phyloP scores from a whole-genome alignment of 1,140 invertebrate genomes.

The Dufourea novaeangliae region DNA sequence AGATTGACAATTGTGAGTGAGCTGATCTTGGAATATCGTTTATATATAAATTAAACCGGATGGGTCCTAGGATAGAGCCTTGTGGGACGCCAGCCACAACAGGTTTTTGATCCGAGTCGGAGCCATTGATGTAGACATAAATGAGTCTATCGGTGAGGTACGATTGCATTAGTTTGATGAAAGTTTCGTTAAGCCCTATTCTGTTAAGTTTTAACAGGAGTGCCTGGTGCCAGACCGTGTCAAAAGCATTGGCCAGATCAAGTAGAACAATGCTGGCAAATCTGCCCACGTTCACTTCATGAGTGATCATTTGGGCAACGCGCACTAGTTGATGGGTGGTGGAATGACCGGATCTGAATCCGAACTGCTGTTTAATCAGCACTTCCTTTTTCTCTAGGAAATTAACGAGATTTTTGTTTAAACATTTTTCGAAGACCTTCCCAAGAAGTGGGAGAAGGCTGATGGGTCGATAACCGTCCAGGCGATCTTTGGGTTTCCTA shows the following conservation, averaged over 20 bases:
- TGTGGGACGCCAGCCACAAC: no score
- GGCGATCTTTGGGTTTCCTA: slow-evolving; percentile 58
- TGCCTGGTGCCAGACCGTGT: slow-evolving; percentile 73
- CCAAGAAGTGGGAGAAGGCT: slow-evolving; percentile 66
- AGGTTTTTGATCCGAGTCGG: no score
- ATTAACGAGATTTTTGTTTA: slow-evolving; percentile 58
- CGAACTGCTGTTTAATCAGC: slow-evolving; percentile 72
- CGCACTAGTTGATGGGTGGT: slow-evolving; percentile 73
- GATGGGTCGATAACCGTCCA: slow-evolving; percentile 73
- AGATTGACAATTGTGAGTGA: no score
- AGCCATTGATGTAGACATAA: no score
- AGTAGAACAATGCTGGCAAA: slow-evolving; percentile 68
- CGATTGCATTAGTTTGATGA: no score
- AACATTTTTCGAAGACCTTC: slow-evolving; percentile 69
- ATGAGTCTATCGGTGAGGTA: no score
- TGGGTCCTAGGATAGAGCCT: no score
- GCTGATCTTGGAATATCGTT: no score
- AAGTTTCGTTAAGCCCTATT: not conserved
- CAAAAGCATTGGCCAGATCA: slow-evolving; percentile 78
- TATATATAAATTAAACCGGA: no score
- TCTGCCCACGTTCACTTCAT: slow-evolving; percentile 69
- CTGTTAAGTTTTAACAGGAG: slow-evolving; percentile 70
- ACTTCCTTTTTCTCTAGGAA: slow-evolving; percentile 52
- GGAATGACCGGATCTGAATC: slow-evolving; percentile 70
- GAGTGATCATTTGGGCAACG: slow-evolving; percentile 70